These are phyloP conservation scores for Trididemnum miniatum DNA, from an alignment of 23 tunicate species.

Conservation along the genomic window DNA sequence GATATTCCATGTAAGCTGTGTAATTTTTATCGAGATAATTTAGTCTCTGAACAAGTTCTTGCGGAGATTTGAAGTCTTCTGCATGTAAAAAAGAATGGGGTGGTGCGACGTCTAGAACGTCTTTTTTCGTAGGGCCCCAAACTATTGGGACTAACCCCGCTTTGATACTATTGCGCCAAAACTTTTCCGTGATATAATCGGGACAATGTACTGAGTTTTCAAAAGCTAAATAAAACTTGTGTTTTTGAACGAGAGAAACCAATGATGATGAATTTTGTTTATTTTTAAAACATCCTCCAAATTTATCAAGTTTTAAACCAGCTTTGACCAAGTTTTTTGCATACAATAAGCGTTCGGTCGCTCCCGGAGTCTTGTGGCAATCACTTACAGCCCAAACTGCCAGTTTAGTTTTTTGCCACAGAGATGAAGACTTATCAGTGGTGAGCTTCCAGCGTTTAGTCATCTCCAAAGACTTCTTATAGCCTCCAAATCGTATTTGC, in stretches of 20 bases:
- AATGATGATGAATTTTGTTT: background rate
- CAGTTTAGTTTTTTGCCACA: conserved; percentile 41
- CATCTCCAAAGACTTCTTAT: conserved; percentile 11
- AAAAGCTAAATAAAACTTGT: conserved; percentile 67
- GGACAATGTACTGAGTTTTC: conserved; percentile 77
- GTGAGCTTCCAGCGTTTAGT: conserved; percentile 25
- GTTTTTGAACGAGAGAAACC: background rate
- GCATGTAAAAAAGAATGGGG: conserved; percentile 72
- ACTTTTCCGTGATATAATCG: conserved; percentile 71
- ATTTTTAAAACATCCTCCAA: conserved; percentile 61
- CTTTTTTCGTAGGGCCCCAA: conserved; percentile 78
- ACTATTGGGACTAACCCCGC: conserved; percentile 72
- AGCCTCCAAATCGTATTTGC: conserved; percentile 26
- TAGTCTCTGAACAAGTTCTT: conserved; percentile 41
- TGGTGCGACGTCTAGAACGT: conserved; percentile 74
- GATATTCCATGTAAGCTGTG: conserved; percentile 72
- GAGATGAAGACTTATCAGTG: background rate
- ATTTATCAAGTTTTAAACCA: conserved; percentile 77
- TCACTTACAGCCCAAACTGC: conserved; percentile 75
- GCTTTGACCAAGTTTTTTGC: conserved; percentile 59
- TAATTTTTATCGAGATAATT: conserved; percentile 49
- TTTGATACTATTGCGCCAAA: conserved; percentile 62
- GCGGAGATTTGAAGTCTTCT: conserved; percentile 62
- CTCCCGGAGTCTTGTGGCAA: conserved; percentile 57
- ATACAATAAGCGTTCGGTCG: conserved; percentile 53